Conservation (phyloP, 2,113 vertebrate species). For the Proterorhinus semilunaris region DNA sequence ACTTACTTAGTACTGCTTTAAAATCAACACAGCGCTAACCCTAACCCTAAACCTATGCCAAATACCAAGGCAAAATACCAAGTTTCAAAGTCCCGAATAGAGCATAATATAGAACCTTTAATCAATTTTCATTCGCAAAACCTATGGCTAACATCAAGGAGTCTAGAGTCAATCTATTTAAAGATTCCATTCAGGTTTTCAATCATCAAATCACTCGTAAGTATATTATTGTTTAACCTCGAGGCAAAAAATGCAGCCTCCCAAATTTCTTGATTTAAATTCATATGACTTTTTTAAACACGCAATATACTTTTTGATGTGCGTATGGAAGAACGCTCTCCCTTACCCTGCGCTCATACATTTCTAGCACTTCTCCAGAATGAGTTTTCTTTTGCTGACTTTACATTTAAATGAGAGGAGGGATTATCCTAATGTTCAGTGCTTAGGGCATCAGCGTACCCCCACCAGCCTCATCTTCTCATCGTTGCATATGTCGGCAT, state of each 20-base stretch:
- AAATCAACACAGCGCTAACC: too few relatives aligned
- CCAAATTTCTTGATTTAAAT: constrained; percentile 13
- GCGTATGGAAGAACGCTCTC: background rate
- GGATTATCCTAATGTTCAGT: constrained; percentile 70
- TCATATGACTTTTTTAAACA: constrained; percentile 1
- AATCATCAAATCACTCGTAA: background rate
- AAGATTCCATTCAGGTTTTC: background rate
- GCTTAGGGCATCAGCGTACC: constrained; percentile 53
- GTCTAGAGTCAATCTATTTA: background rate
- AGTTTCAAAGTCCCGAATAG: too few relatives aligned
- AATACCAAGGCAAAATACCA: too few relatives aligned
- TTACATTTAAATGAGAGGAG: constrained; percentile 71
- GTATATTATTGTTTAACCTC: background rate
- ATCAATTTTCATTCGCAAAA: background rate
- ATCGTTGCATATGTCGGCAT: constrained; percentile 2
- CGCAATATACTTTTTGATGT: background rate
- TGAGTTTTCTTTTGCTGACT: constrained; percentile 71
- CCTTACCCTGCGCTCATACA: constrained; percentile 24
- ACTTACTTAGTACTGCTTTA: too few relatives aligned
- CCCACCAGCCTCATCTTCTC: constrained; percentile 6
- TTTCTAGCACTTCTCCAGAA: constrained; percentile 43
- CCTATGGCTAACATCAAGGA: background rate
- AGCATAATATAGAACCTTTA: too few relatives aligned
- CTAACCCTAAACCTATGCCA: too few relatives aligned
- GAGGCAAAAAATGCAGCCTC: background rate